A percentile compares a stretch with the other conserved stretches of the same genome.
These are phyloP conservation scores for Numida meleagris DNA, from an alignment of 2,113 vertebrate genomes.

Conservation along the genomic window DNA sequence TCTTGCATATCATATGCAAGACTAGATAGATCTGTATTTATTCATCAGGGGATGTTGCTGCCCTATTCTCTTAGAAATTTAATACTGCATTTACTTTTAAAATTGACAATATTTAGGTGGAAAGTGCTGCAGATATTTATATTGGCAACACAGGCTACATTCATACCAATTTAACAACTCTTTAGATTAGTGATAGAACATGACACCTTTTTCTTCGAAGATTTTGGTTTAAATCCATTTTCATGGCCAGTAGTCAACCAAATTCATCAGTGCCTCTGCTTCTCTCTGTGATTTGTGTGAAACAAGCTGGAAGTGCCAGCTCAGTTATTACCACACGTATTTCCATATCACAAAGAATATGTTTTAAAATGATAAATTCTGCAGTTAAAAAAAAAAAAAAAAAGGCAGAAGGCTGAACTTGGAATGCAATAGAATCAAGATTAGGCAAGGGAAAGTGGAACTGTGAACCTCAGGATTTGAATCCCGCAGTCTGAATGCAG, in stretches of 20 bases:
- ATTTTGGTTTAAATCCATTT: background rate
- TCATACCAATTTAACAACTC: background rate
- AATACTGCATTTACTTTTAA: background rate
- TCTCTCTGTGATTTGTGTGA: background rate
- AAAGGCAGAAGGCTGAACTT: background rate
- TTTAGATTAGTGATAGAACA: background rate
- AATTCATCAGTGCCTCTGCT: background rate
- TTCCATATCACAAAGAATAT: background rate
- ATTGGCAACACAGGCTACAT: background rate
- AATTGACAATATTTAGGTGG: background rate
- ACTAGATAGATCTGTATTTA: background rate
- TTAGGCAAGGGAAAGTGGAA: background rate
- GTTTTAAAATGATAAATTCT: background rate
- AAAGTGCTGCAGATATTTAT: background rate
- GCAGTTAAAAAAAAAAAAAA: background rate
- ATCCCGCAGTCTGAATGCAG: background rate
- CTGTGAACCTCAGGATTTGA: background rate
- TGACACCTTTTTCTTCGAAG: background rate
- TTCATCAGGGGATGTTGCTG: background rate
- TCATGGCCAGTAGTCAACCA: background rate
- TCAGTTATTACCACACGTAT: background rate
- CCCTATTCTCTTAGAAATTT: background rate
- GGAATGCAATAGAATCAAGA: background rate
- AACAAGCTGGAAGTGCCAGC: background rate
- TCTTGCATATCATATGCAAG: background rate